phyloP scores from a whole-genome alignment of 2,113 vertebrate species.

The Columba livia region DNA sequence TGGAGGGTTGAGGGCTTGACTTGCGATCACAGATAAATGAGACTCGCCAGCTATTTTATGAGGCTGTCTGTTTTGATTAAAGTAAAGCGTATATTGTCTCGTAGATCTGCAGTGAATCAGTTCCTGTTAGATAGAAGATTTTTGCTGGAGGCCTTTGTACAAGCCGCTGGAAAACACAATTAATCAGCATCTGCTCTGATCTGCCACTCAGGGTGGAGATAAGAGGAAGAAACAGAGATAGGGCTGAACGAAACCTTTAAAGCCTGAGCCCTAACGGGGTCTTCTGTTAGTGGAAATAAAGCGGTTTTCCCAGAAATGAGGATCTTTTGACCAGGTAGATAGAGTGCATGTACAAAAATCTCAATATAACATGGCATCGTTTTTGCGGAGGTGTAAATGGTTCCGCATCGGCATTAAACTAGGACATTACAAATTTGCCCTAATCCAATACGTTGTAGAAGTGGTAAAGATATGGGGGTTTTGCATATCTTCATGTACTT shows the following conservation, averaged over 20 bases:
- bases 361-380: neutral
- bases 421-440: neutral
- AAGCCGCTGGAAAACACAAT: constrained; percentile 11
- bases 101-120: neutral
- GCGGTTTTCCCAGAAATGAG: neutral
- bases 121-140: neutral
- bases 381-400: neutral
- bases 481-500: neutral
- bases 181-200: neutral
- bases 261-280: neutral
- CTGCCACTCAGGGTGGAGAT: neutral
- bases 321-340: neutral
- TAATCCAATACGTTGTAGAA: neutral
- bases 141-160: neutral
- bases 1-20: neutral
- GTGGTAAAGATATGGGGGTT: neutral
- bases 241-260: neutral
- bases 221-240: neutral
- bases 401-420: accelerated
- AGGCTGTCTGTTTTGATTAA: neutral
- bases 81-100: neutral
- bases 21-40: neutral
- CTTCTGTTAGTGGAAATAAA: neutral
- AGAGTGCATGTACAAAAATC: neutral
- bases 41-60: neutral